A percentile compares a stretch with the other conserved stretches of the same genome.
These are phyloP conservation scores for Arctia plantaginis DNA, from an alignment of 2,888 invertebrate genomes.

Conservation along the genomic window DNA sequence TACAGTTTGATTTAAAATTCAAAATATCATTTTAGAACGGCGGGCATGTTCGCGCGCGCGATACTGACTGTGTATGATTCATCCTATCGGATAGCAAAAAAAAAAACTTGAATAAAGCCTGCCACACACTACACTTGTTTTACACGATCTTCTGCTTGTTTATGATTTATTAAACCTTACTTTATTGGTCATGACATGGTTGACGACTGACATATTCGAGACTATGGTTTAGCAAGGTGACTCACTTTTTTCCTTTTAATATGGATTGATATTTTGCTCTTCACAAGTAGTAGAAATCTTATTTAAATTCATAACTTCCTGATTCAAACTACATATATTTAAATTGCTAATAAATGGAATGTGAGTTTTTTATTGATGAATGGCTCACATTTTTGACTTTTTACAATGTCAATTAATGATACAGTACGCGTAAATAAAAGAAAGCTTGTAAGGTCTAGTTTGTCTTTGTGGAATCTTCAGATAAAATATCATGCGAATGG, in stretches of 20 bases:
- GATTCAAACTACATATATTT: neutral
- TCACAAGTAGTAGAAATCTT: neutral
- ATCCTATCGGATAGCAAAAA: conserved; percentile 72
- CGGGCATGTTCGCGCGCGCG: conserved; percentile 64
- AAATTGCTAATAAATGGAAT: too few species aligned
- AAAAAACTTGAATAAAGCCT: conserved; percentile 55
- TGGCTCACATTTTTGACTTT: neutral
- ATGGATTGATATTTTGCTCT: neutral
- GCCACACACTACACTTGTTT: conserved; percentile 47
- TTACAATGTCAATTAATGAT: neutral
- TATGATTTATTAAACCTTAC: neutral
- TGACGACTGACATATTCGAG: neutral
- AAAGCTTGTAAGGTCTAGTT: neutral
- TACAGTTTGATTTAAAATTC: conserved; percentile 31
- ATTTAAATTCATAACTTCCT: conserved; percentile 1
- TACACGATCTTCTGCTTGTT: conserved; percentile 37
- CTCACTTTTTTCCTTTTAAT: neutral
- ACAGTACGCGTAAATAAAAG: neutral
- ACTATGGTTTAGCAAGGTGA: conserved; percentile 4
- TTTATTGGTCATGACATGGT: neutral
- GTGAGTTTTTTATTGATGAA: neutral
- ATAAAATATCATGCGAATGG: neutral
- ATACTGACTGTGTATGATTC: conserved; percentile 79
- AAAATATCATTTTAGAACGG: conserved; percentile 54
- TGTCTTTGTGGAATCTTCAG: neutral